Base-by-base conservation (phyloP, 2,888 invertebrate species). In the Volucella inanis region DNA sequence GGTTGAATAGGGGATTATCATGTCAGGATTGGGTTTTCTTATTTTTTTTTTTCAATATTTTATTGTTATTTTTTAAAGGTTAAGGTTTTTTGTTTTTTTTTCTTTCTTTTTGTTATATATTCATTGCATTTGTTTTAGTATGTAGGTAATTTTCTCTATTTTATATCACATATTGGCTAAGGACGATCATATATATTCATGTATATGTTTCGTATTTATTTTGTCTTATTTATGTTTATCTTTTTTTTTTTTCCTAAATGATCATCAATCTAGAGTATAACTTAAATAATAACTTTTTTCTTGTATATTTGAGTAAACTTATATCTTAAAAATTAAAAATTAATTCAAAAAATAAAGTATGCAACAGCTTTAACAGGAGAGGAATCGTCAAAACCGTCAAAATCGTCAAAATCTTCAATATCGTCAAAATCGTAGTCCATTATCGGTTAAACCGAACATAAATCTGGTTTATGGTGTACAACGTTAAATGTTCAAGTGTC, bases 81-180 rank as follows among this genome's bases (percentile, higher is more conserved):
- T 77, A 41, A n/a, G 55, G 18, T 64, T 43, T 15, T 52, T 38
- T 31, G 11, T n/a, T 52, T 39, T 52, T 50, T 12, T n/a, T 49
- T 43, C 45, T 9, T 8, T 50, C 14, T 39, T 12, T 39, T 15
- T n/a, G 31, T 8, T 6, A 57, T 49, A 45, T 59, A 41, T 75
- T 50, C 47, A 59, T 75, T 75, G 57, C 52, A 43, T 65, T 78
- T 55, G 41, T 59, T 78, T 57, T 39, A 57, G 39, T 45, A 50
- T 45, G 67, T 67, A 49, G 62, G 59, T 65, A 71, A 31, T 47
- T 71, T 74, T 86, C 39, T 80, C 80, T 81, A 87, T 75, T 86
- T 86, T 77, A 86, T 87, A 87, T 87, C 87, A 87, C 87, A 87
- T 84, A 75, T 86, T 67, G 87, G 87, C 87, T 86, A 87, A 85